A percentile compares a stretch with the other conserved stretches of the same genome.
Evolutionary conservation across 2,888 invertebrate species (phyloP).

Genomic region (Rotaria socialis): DNA sequence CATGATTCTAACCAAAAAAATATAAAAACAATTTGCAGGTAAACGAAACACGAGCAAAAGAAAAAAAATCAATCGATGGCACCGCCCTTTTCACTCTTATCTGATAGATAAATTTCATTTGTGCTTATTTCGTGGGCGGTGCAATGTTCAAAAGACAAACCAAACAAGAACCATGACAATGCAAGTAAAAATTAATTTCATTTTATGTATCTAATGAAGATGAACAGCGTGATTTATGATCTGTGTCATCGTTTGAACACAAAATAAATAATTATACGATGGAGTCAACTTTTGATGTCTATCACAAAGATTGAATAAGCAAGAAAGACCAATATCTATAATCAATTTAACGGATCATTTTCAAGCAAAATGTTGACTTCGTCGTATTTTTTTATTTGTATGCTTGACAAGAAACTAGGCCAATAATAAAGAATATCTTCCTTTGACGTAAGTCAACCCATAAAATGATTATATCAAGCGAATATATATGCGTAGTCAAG

Average conservation of each 20-base stretch:
- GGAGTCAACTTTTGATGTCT: no score
- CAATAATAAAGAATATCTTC: background rate
- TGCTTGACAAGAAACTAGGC: background rate
- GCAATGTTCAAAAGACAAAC: background rate
- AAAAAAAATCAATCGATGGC: background rate
- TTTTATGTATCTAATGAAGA: background rate
- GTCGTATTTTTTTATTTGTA: background rate
- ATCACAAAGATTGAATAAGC: no score
- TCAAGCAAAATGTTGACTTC: background rate
- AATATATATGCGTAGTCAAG: background rate
- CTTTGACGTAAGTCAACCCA: background rate
- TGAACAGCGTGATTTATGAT: background rate
- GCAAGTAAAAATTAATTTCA: background rate
- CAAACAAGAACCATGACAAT: background rate
- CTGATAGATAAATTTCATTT: background rate
- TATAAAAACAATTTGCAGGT: background rate
- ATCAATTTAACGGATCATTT: constrained; percentile 12
- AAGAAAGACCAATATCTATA: no score
- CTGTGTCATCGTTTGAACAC: background rate
- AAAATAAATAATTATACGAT: no score
- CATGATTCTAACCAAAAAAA: background rate
- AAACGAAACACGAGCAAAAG: background rate
- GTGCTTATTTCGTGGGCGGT: no score
- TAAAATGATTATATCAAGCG: background rate
- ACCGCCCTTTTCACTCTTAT: background rate